Base-by-base conservation (phyloP, 2,888 invertebrate genomes). In the Podotricha telesiphe region DNA sequence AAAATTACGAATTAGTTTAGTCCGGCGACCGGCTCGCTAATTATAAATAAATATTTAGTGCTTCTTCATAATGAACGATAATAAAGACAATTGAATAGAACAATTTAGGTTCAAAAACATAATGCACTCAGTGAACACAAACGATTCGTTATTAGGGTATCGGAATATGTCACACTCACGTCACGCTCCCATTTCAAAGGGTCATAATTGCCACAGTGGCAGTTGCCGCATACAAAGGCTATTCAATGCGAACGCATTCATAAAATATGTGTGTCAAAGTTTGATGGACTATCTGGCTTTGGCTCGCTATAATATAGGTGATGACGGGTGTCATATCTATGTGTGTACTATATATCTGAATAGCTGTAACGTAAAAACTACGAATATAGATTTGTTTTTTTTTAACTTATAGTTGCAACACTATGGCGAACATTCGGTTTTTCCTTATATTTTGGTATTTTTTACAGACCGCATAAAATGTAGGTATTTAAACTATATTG, bases 151-250 rank as follows among this genome's bases (percentile, higher is more conserved):
- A 67, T 61, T 51, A 67, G 67, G 37, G 59, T 67, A 67, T 67
- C 59, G 65, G 55, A 66, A 62, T 66, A 48, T 61, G 67, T 66
- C 53, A 62, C 64, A 61, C 62, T 64, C 66, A 20, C 69, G 48
- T 64, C 66, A 55, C 69, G 48, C 34, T 28, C 68, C 58, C 65
- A 72, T 56, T 72, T 72, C 72, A 68, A 73, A 72, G 66, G 70
- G 65, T 66, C 55, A 64, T 72, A 72, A 73, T 73, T 73, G 72
- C 67, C 70, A 65, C 67, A 64, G 48, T 66, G 70, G 68, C 58
- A 68, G 67, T 64, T 22, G 56, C 55, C 45, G 62, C 62, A 67
- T 64, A 63, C 56, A 68, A 64, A 63, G 48, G 42, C 68, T 45
- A 56, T 65, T 71, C 68, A 65, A 68, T 62, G 61, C 56, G 59